Percentiles rank a stretch among this genome's conserved stretches.
Evolutionary conservation across 2,888 invertebrate genomes (phyloP).

Genomic region (Plebejus melissa): DNA sequence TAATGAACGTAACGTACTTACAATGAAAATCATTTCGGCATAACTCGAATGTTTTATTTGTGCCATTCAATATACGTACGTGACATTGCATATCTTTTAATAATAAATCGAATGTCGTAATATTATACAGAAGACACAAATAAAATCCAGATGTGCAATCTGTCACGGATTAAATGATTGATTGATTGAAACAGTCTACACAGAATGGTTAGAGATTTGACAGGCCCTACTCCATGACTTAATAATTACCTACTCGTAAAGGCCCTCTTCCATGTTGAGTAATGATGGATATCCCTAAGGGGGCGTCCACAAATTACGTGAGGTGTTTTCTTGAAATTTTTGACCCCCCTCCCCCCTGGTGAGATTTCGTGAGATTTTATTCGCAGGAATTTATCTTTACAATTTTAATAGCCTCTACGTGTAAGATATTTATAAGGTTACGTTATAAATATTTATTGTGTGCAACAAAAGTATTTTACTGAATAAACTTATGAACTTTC

Average conservation of each 20-base stretch:
- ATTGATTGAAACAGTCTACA: not conserved
- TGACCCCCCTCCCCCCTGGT: too few species aligned
- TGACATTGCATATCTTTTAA: not conserved
- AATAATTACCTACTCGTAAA: too few species aligned
- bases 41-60: not conserved
- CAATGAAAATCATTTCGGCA: not conserved
- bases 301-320: too few species aligned
- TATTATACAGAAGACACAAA: not conserved
- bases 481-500: slow-evolving; percentile 11
- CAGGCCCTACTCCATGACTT: not conserved
- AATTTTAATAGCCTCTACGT: not conserved
- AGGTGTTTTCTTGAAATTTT: too few species aligned
- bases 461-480: not conserved
- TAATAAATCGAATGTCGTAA: not conserved
- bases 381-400: not conserved
- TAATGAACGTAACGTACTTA: not conserved
- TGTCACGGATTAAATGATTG: not conserved
- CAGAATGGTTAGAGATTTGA: not conserved
- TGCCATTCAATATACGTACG: not conserved
- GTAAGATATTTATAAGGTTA: not conserved
- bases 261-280: too few species aligned
- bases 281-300: too few species aligned
- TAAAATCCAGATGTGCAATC: slow-evolving; percentile 3
- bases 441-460: not conserved
- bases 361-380: not conserved